Evolutionary conservation across 2,113 vertebrate genomes (phyloP), one percentile per base, ranked within the genome.

Genomic region (Desmodus rotundus): DNA sequence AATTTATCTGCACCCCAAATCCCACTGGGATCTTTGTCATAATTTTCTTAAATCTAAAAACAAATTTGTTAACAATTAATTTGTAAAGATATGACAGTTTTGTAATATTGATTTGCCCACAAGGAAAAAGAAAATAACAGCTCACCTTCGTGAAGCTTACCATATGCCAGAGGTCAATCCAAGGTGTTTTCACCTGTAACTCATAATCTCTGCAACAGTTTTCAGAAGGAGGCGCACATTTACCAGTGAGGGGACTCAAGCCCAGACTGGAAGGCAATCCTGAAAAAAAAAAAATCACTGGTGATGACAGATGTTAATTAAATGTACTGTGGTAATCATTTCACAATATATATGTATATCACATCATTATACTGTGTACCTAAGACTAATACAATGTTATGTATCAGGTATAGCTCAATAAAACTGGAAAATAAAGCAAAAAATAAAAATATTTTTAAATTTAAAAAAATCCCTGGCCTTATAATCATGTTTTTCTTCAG

Each of bases 31-130:
- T 52, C n/a, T 81, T 87, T 77, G 33, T 74, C 85, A 16, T 76
- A 50, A 92, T 92, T 96, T 81, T 89, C 19, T 56, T 93, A 73
- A 92, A 82, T 41, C 4, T 81, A 91, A 97, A 92, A 65, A 58
- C 91, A 77, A 87, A 45, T 28, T 47, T 91, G 54, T 84, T 67
- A 91, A 76, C 73, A 45, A 68, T 93, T 74, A 70, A 74, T 58
- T 85, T 85, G 31, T 63, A 26, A 93, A 73, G 45, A 50, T 83
- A 36, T 65, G 58, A 22, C 43, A 89, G 86, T 28, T n/a, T 97
- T 89, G 52, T 41, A 33, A 58, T 45, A 16, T 54, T 93, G 65
- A 56, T 81, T 85, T 80, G 13, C 22, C 28, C 28, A 56, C 7
- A 63, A 70, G 43, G 17, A 92, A 52, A 47, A 65, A 74, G 86